phyloP scores from a whole-genome alignment of 2,888 invertebrate genomes.

The Pediacus dermestoides region DNA sequence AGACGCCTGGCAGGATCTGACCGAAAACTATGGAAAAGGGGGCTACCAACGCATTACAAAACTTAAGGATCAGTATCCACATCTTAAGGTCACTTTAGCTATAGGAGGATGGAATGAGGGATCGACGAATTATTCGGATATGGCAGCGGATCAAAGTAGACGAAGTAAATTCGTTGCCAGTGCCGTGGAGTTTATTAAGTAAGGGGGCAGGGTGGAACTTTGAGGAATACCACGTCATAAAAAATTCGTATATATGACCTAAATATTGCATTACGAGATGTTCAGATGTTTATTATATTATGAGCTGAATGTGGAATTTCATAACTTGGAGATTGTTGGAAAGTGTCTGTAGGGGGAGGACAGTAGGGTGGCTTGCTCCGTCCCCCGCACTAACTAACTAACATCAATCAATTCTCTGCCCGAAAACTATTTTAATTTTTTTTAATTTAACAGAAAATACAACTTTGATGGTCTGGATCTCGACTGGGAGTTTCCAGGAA shows the following conservation, averaged over 20 bases:
- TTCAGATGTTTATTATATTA: too few species aligned
- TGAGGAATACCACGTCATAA: too few species aligned
- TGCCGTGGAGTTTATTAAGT: constrained; percentile 66
- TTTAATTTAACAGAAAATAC: constrained; percentile 65
- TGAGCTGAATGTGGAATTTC: too few species aligned
- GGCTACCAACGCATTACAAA: constrained; percentile 66
- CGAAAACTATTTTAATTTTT: constrained; percentile 24
- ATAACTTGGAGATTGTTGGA: too few species aligned
- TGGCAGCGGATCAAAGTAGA: constrained; percentile 62
- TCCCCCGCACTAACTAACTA: too few species aligned
- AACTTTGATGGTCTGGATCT: constrained; percentile 74
- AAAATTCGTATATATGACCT: too few species aligned
- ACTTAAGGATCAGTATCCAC: constrained; percentile 64
- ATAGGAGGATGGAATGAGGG: constrained; percentile 94
- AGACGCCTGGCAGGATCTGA: constrained; percentile 76
- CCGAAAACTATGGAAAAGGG: constrained; percentile 70
- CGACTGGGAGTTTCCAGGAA: constrained; percentile 84
- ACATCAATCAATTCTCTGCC: too few species aligned
- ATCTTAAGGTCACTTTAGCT: constrained; percentile 68
- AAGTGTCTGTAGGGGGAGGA: too few species aligned
- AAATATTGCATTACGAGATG: too few species aligned
- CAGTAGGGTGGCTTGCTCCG: too few species aligned
- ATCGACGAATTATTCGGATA: constrained; percentile 65
- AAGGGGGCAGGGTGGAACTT: too few species aligned
- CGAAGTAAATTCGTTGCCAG: constrained; percentile 68